These are phyloP conservation scores for Dynastes tityus DNA, from an alignment of 2,888 invertebrate species.

Conservation along the genomic window DNA sequence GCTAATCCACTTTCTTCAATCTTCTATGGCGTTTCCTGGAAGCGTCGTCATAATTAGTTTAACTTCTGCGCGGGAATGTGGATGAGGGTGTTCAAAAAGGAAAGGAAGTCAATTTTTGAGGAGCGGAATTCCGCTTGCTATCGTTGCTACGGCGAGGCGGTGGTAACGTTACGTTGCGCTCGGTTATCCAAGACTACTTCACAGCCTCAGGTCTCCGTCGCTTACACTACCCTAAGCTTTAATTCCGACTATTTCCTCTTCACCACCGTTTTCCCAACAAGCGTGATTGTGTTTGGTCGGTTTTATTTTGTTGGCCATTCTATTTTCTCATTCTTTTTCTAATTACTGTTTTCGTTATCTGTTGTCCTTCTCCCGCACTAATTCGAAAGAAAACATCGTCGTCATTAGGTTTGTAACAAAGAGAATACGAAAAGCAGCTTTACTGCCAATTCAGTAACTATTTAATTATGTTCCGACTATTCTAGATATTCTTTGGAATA, in stretches of 20 bases:
- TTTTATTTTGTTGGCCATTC: slow-evolving; percentile 28
- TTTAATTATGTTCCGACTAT: slow-evolving; percentile 13
- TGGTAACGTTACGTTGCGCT: neutral
- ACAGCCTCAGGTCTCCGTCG: slow-evolving; percentile 19
- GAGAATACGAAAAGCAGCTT: slow-evolving; percentile 29
- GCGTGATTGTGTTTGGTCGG: slow-evolving; percentile 34
- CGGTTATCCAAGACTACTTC: neutral
- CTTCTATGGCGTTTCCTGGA: slow-evolving; percentile 54
- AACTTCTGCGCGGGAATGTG: slow-evolving; percentile 47
- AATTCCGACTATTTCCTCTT: slow-evolving; percentile 40
- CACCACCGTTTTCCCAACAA: slow-evolving; percentile 22
- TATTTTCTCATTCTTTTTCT: slow-evolving; percentile 31
- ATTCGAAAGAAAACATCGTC: slow-evolving; percentile 8
- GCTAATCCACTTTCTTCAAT: slow-evolving; percentile 63
- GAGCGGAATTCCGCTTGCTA: neutral
- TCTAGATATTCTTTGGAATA: neutral
- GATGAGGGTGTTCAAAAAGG: slow-evolving; percentile 6
- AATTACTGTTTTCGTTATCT: slow-evolving; percentile 37
- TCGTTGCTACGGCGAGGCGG: neutral
- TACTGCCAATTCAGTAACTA: slow-evolving; percentile 19
- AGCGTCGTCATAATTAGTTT: slow-evolving; percentile 60
- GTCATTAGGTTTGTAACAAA: slow-evolving; percentile 10
- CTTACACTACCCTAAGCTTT: slow-evolving; percentile 30
- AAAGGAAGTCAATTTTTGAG: slow-evolving; percentile 35
- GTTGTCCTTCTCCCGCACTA: neutral